Base-by-base conservation (phyloP, 2,888 invertebrate genomes). In the Rhaphigaster nebulosa region DNA sequence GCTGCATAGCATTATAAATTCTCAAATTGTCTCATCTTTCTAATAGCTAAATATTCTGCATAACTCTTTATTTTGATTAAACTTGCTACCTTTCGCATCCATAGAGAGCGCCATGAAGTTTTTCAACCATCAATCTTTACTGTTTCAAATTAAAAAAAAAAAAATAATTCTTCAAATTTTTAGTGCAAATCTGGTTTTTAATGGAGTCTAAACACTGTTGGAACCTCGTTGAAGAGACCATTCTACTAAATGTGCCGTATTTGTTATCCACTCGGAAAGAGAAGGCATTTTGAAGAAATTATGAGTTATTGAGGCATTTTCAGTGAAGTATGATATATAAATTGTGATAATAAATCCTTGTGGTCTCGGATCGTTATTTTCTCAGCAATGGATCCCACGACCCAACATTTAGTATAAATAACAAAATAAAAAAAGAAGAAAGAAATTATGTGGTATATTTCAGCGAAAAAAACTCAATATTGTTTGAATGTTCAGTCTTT, bases 291-390 rank as follows among this genome's bases (percentile, higher is more conserved):
- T 70, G 34, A 70, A 70, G 34, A 70, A 70, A 70, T 70, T 70
- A 8, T 34, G 70, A 70, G 70, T 70, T 70, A 70, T 70, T 20
- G 70, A 70, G 70, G 34, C 34, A 20, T 20, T 70, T 34, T 20
- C 18, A 26, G 70, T 70, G 34, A 70, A 70, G 34, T n/a, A n/a
- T n/a, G 29, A 65, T 70, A 70, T 34, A 70, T 70, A 70, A 65
- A 65, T 65, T 65, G 65, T 29, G 65, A n/a, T 65, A 29, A 65
- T 70, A 70, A 70, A 70, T 70, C 70, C 70, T 70, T 34, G 70
- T 70, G 29, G 70, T 2, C 70, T 34, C 20, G 34, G 18, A 70
- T 70, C 70, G 34, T 34, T 70, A 34, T 70, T 70, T 70, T 34
- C 70, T 34, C 70, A 0, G 23, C 70, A 34, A 34, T 70, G 70